Evolutionary conservation across 2,888 invertebrate species (phyloP).

Genomic region (Andricus quercusramuli): DNA sequence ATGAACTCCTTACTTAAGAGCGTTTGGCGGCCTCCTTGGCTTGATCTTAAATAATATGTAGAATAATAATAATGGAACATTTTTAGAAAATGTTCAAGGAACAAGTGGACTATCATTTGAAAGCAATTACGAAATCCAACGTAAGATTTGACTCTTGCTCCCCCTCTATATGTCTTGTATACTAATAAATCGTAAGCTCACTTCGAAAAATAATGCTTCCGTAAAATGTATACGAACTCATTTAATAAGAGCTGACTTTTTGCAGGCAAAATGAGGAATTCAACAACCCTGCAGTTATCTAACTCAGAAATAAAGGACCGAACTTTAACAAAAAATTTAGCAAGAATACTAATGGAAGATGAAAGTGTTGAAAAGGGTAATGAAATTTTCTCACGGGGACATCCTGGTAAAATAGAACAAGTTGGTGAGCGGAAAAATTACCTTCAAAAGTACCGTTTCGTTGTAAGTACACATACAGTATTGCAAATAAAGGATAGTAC

Average conservation of each 20-base stretch:
- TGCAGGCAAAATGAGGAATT: conserved; percentile 62
- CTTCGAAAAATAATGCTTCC: too few species aligned
- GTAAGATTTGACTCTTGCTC: too few species aligned
- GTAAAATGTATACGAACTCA: not conserved
- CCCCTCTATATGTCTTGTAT: too few species aligned
- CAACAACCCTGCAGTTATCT: conserved; percentile 73
- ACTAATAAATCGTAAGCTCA: too few species aligned
- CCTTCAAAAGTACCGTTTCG: not conserved
- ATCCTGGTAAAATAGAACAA: not conserved
- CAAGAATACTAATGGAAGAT: conserved; percentile 75
- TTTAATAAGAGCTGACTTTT: not conserved
- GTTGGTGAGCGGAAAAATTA: not conserved
- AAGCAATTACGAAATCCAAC: too few species aligned
- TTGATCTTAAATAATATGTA: too few species aligned
- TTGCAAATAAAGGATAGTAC: not conserved
- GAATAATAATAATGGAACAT: too few species aligned
- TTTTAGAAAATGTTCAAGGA: too few species aligned
- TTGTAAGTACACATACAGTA: not conserved
- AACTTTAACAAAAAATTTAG: conserved; percentile 78
- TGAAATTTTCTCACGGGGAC: not conserved
- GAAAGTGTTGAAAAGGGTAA: conserved; percentile 51
- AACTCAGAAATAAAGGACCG: conserved; percentile 75
- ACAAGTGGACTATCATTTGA: too few species aligned
- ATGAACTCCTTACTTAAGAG: too few species aligned
- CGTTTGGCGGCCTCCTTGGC: too few species aligned